Conservation (phyloP, 1,140 invertebrate species). For the Zaprionus camerounensis region DNA sequence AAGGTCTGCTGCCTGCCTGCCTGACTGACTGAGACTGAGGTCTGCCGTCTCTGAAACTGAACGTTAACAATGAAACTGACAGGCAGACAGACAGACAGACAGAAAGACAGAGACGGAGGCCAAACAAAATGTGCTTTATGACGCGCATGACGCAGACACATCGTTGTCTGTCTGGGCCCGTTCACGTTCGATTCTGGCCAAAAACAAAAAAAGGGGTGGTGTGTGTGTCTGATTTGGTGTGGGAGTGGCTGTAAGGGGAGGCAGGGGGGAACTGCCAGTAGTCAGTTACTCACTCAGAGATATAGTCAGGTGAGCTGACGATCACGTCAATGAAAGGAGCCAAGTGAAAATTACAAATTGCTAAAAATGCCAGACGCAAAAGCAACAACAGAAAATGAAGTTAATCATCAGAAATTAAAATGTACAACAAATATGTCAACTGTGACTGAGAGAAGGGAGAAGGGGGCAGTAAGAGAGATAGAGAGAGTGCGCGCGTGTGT, state of each 20-base stretch:
- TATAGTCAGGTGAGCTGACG: slow-evolving; percentile 33
- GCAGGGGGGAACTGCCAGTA: slow-evolving; percentile 6
- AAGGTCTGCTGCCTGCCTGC: slow-evolving; percentile 35
- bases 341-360: slow-evolving; percentile 26
- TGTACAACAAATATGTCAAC: slow-evolving; percentile 54
- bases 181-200: background rate
- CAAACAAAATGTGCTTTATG: slow-evolving; percentile 34
- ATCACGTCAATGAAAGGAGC: slow-evolving; percentile 27
- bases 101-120: slow-evolving; percentile 25
- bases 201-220: background rate
- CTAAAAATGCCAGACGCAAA: slow-evolving; percentile 54
- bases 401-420: slow-evolving; percentile 80
- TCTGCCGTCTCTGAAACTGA: slow-evolving; percentile 31
- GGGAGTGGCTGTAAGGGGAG: background rate
- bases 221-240: background rate
- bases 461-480: background rate
- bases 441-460: background rate
- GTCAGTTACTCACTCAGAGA: slow-evolving; percentile 1
- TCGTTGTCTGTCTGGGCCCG: slow-evolving; percentile 9
- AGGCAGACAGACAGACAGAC: background rate
- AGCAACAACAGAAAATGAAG: slow-evolving; percentile 44
- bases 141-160: slow-evolving; percentile 37
- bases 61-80: slow-evolving; percentile 50
- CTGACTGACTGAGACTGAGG: background rate
- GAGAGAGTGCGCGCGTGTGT: slow-evolving; percentile 14